Evolutionary conservation across 2,113 vertebrate species (phyloP), one percentile per base, ranked within the genome.

Genomic region (Heterotis niloticus): DNA sequence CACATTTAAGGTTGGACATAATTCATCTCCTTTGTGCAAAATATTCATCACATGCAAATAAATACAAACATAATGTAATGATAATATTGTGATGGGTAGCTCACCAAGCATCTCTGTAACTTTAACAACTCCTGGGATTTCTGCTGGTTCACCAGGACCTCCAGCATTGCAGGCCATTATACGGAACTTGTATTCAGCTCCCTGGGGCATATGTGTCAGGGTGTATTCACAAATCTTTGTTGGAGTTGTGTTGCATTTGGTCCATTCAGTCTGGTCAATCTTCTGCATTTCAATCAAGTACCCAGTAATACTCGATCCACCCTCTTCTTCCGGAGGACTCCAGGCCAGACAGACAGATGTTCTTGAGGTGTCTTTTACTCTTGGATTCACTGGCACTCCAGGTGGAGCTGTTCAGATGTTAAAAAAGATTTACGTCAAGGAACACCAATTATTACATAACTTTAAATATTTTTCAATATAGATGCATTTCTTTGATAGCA

Each of bases 271-370:
- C 86, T 99, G 98, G 89, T 99, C 98, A 80, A 97, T 92, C 86
- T 98, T 99, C 87, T 99, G 98, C 98, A 99, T 99, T 90, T 99
- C 96, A 78, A 99, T 95, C 29, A 98, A 90, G 86, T 99, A 99
- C 29, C 98, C 98, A 62, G 91, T 96, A 83, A 99, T 90, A 82
- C 93, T 89, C 81, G 96, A 94, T 69, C 98, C 98, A 76, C 98
- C 98, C 91, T 98, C 96, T 75, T 98, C 96, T 88, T 96, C 96
- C 80, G 98, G 98, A 20, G 94, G 91, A 81, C 91, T 93, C 98
- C 98, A 99, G 83, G 96, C 98, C 84, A 99, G 87, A 75, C 96
- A 95, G 14, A 99, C 96, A 0, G 98, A 99, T 75, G 96, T 97
- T 86, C 98, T 95, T 88, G 98, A 98, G 81, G 93, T 95, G 88